Base-by-base conservation (phyloP, 2,797 vertebrate species). In the Sebastes matsubarae region DNA sequence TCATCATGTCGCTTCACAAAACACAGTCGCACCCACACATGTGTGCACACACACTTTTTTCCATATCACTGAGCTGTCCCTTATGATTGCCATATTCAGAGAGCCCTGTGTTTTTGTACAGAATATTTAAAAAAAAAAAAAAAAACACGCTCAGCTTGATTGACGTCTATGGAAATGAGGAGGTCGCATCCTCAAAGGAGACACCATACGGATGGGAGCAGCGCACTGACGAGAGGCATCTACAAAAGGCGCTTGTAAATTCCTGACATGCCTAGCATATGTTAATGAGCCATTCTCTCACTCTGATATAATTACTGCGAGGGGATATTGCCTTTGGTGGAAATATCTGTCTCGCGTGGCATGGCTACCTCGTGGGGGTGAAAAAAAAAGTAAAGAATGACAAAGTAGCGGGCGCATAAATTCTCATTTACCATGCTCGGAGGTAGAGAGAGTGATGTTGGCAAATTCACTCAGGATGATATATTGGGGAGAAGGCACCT, bases 251-350 rank as follows among this genome's bases (percentile, higher is more conserved):
- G 81, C 87, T 91, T 93, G 90, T 93, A 94, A 88, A 94, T 94
- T 95, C 91, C 87, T 92, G 92, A 92, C 94, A 95, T 93, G 92
- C 83, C 91, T 83, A 89, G 91, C 91, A 86, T 94, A 96, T 96
- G 96, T 94, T 96, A 95, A 96, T 96, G 93, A 94, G 94, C 82
- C 86, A 88, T 93, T 94, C 91, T 94, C 86, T 76, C 30, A 66
- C 89, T 91, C 91, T 95, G 94, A 95, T 95, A 93, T 95, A 95
- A 95, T 96, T 95, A 96, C 93, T 84, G 88, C 42, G 92, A 91
- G 90, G 81, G 91, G 91, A 94, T 93, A 94, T 93, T 92, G 94
- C 93, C 93, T 92, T 89, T 93, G 92, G 94, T 94, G 90, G 81
- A 92, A 94, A 87, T 90, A 87, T 93, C 85, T 88, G 88, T 89